These are phyloP conservation scores for Cygnus olor DNA, from an alignment of 2,797 vertebrate genomes.

Conservation along the genomic window DNA sequence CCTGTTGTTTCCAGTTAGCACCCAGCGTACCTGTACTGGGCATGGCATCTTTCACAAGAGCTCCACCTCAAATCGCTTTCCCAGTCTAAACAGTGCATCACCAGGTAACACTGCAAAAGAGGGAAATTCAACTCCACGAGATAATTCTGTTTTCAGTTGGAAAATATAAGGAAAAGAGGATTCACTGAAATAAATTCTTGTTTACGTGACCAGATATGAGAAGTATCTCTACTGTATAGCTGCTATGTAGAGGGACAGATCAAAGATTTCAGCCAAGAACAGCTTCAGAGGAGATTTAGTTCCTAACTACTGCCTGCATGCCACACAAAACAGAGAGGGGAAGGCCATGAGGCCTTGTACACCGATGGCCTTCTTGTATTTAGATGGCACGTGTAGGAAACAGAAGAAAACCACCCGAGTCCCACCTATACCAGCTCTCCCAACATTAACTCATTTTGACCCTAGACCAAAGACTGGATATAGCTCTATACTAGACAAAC, in stretches of 20 bases:
- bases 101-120: neutral
- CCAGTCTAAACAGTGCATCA: neutral
- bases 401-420: neutral
- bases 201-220: neutral
- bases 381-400: accelerated
- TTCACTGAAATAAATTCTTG: neutral
- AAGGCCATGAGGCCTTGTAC: neutral
- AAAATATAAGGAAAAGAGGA: neutral
- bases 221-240: neutral
- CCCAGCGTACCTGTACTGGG: neutral
- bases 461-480: neutral
- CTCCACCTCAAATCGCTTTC: neutral
- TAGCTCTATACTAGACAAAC: neutral
- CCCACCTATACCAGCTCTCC: neutral
- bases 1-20: neutral
- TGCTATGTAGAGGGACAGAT: neutral
- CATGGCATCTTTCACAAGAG: neutral
- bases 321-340: neutral
- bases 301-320: neutral
- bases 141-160: neutral
- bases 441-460: neutral
- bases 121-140: neutral
- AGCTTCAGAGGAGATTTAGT: neutral
- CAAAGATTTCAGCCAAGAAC: neutral
- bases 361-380: neutral